Evolutionary conservation across 2,888 invertebrate species (phyloP), one percentile per base, ranked within the genome.

Genomic region (Pheosia tremula): DNA sequence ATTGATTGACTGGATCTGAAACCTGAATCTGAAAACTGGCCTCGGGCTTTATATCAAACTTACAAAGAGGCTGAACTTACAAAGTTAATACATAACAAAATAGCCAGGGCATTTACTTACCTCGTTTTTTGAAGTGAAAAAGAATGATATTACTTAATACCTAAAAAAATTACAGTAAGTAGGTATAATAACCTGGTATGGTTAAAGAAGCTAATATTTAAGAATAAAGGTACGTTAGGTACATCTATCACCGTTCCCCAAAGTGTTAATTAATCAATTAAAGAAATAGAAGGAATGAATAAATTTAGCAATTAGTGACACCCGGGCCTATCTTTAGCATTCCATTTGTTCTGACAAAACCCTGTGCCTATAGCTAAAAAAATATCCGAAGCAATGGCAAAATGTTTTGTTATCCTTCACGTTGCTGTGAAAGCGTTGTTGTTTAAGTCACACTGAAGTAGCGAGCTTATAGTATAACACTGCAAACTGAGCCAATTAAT

Each of bases 231-330:
- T 41, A 7, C 3, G 6, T 8, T 45, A 45, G 10, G 45, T 45
- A 45, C 9, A 4, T n/a, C 11, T 47, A n/a, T n/a, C 7, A 52
- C 6, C n/a, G n/a, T 54, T 58, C 41, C 9, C 13, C 47, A 36
- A 65, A 67, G 60, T 58, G 45, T 50, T 57, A 53, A 53, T 69
- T 50, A 61, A 52, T 67, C 59, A 61, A 59, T 72, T 58, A 47
- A 64, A 58, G 57, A 58, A 61, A 64, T 39, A 37, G 11, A 60
- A 56, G 55, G 58, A 59, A 58, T 69, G 59, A 71, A 71, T 64
- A 63, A 64, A 64, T 69, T 66, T 68, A 11, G 43, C 57, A 70
- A 69, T 72, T 63, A 63, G 53, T 37, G 41, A 11, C 58, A 72
- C 62, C 62, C 65, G 70, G 64, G 11, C 45, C 57, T 8, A 45